Base-by-base conservation (phyloP, 2,797 vertebrate genomes). In the Mormyrus proboscirostris region DNA sequence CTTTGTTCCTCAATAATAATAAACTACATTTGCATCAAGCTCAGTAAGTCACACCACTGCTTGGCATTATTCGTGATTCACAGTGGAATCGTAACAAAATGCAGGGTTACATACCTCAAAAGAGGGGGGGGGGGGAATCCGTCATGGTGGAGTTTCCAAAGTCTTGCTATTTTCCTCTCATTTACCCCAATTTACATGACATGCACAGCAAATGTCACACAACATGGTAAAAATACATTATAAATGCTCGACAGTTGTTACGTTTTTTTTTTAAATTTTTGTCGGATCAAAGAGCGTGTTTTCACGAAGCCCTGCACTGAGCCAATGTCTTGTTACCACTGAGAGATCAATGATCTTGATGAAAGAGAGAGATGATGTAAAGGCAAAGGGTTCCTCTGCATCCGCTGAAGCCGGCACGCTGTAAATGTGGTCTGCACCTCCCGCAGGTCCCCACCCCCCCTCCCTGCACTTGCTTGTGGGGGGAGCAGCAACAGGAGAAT, bases 281-380 rank as follows among this genome's bases (percentile, higher is more conserved):
- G 82, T 88, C 62, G 93, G 94, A 95, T 95, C 91, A 92, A 95
- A 92, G 88, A 73, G 51, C n/a, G 90, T 91, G 90, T 93, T 94
- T 94, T 92, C 92, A 93, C 92, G 38, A 76, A 93, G 93, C 92
- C 90, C 91, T 92, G 88, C 90, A 91, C 92, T 41, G 94, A 95
- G 95, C 95, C 96, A 94, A 96, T 96, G 96, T 94, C 95, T 95
- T 95, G 95, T 96, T 96, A 94, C 95, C 94, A 94, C 94, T 91
- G 94, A 94, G 94, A 95, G 95, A 96, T 96, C 95, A 95, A 96
- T 96, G 95, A 96, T 94, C 94, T 95, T 91, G 91, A 93, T 95
- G 94, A 93, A 94, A 93, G 94, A 93, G 91, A 92, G 93, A 94
- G 94, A 94, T 93, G 93, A 93, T 93, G 91, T 93, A 93, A 92